A percentile compares a stretch with the other conserved stretches of the same genome.
These are phyloP conservation scores for Cryptops parisi DNA, from an alignment of 2,888 invertebrate genomes.

Conservation along the genomic window DNA sequence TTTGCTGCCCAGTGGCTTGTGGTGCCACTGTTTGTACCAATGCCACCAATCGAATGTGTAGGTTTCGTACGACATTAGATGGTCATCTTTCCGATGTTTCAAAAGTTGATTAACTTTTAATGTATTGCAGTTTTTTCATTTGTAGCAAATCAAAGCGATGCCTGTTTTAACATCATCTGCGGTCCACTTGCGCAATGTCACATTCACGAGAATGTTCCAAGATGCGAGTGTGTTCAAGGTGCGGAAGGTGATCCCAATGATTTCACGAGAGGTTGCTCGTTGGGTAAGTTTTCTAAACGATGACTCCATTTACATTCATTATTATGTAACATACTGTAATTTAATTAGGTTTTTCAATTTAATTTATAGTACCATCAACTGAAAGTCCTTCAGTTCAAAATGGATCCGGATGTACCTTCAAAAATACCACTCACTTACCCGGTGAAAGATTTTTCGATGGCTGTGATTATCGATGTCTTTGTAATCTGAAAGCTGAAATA, in stretches of 20 bases:
- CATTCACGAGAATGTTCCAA: constrained; percentile 7
- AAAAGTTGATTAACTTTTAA: background rate
- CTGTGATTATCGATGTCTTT: constrained; percentile 28
- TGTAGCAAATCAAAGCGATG: constrained; percentile 6
- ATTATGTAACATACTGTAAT: no score
- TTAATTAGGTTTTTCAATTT: no score
- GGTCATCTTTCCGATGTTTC: background rate
- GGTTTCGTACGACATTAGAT: background rate
- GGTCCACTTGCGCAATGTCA: constrained; percentile 22
- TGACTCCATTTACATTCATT: no score
- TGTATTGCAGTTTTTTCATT: background rate
- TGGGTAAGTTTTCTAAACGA: constrained; percentile 12
- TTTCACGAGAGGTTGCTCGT: constrained; percentile 17
- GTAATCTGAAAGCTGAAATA: constrained; percentile 27
- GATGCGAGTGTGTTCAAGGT: constrained; percentile 21
- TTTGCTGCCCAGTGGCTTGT: constrained; percentile 22
- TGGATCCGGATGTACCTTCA: constrained; percentile 25
- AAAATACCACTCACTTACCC: constrained; percentile 26
- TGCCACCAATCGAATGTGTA: constrained; percentile 1
- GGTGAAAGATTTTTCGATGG: constrained; percentile 29
- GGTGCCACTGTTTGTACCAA: constrained; percentile 22
- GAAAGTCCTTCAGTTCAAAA: no score
- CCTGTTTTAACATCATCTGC: constrained; percentile 20
- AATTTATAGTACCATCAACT: no score
- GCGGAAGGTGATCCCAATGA: constrained; percentile 21